phyloP scores from a whole-genome alignment of 2,888 invertebrate genomes.

The Drosophila pseudotakahashii region DNA sequence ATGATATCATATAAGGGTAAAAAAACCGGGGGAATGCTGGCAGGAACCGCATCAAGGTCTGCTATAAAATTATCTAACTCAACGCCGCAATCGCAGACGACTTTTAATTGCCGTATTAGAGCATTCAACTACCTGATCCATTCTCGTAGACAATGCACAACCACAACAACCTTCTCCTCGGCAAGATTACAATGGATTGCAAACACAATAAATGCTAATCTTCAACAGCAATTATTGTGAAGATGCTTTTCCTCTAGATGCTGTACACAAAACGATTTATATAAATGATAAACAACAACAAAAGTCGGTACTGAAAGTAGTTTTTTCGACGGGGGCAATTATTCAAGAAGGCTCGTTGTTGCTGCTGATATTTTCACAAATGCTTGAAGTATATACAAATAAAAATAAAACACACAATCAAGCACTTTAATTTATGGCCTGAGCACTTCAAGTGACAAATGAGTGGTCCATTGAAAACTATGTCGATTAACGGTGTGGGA shows the following conservation, averaged over 20 bases:
- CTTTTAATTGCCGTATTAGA: constrained; percentile 22
- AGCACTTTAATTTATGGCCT: constrained; percentile 23
- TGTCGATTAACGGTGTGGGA: constrained; percentile 18
- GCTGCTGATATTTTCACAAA: constrained; percentile 24
- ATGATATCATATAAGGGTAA: constrained; percentile 32
- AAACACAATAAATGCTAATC: constrained; percentile 32
- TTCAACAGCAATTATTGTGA: constrained; percentile 26
- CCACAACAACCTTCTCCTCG: neutral
- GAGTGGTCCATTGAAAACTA: constrained; percentile 12
- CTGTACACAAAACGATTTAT: constrained; percentile 45
- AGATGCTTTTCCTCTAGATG: constrained; percentile 35
- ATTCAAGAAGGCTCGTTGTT: constrained; percentile 1
- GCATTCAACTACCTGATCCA: constrained; percentile 14
- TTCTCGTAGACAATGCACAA: constrained; percentile 7
- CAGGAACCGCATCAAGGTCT: neutral
- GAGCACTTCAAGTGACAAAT: constrained; percentile 32
- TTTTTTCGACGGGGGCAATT: constrained; percentile 37
- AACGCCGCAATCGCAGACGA: neutral
- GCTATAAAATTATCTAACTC: constrained; percentile 9
- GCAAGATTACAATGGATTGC: constrained; percentile 14
- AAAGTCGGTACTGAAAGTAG: constrained; percentile 22
- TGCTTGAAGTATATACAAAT: constrained; percentile 12
- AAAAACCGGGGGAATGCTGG: constrained; percentile 2
- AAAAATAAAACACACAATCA: constrained; percentile 24
- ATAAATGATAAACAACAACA: constrained; percentile 34